Base-by-base conservation (phyloP, 2,797 vertebrate genomes). In the Pseudochromis fuscus region DNA sequence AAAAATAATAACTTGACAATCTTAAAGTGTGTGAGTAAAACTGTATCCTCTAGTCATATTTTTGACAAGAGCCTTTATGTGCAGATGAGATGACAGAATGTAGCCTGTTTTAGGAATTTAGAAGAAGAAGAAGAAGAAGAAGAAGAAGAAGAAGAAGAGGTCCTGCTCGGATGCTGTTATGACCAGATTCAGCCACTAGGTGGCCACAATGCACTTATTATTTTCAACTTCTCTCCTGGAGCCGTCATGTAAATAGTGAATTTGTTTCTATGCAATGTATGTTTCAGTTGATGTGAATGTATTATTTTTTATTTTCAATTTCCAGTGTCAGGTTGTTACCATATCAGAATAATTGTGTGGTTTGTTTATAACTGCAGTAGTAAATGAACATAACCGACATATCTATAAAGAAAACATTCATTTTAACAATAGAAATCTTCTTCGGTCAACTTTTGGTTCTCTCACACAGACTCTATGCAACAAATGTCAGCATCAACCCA, bases 121-220 rank as follows among this genome's bases (percentile, higher is more conserved):
- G 4, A 59, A 58, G 12, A 27, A 31, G 51, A 45, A 65, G 23
- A 40, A 16, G 65, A 35, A 52, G 28, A 56, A 7, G 56, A 46
- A 18, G 12, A 27, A 31, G 51, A 45, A 65, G 23, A 40, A 16
- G 65, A 35, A 52, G 28, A 56, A 7, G 56, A 55, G 16, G 46
- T 83, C 60, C 48, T 82, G 63, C 9, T 27, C 40, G 16, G 58
- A 56, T 59, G 24, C 24, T 50, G 69, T 75, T 51, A 55, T 53
- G 44, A 81, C 48, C 50, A 66, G 37, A 59, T 80, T 37, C 11
- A 16, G 87, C 91, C 92, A 90, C 91, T 77, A 62, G 87, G 81
- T 87, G 92, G 91, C 79, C 66, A 45, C 63, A 80, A 87, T 91
- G 88, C 84, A 87, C 83, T 90, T 83, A 18, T 2, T 18, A 70